These are phyloP conservation scores for Blastomussa wellsi DNA, from an alignment of 92 coral and sea anemone genomes.

Conservation along the genomic window DNA sequence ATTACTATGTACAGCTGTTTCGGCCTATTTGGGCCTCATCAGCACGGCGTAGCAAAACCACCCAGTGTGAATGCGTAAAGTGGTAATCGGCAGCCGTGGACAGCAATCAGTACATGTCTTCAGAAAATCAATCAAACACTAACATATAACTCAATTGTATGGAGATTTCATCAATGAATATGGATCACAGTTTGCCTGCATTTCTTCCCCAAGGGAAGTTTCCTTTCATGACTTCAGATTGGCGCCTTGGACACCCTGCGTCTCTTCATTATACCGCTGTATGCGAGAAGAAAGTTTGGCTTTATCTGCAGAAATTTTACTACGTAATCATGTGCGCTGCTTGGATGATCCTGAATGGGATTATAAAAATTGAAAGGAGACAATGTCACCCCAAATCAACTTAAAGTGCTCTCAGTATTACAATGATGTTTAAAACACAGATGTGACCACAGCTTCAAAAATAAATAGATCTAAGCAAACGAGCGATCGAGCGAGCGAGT, in stretches of 20 bases:
- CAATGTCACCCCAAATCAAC: neutral
- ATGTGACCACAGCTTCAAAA: neutral
- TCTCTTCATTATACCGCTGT: slow-evolving; percentile 29
- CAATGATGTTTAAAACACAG: neutral
- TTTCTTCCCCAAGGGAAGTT: slow-evolving; percentile 50
- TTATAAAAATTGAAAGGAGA: neutral
- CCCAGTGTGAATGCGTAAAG: neutral
- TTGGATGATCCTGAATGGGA: slow-evolving; percentile 32
- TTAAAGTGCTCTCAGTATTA: neutral
- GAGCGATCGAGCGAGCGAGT: neutral
- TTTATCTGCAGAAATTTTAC: slow-evolving; percentile 40
- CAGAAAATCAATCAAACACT: neutral
- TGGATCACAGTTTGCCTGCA: neutral
- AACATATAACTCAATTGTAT: neutral
- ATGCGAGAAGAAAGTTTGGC: slow-evolving; percentile 20
- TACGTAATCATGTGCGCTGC: slow-evolving; percentile 33
- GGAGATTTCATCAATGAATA: neutral
- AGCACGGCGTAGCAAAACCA: slow-evolving; percentile 8
- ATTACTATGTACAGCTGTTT: no score
- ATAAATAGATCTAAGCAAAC: no score
- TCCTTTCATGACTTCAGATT: slow-evolving; percentile 41
- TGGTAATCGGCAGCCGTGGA: neutral
- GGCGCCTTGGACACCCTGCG: neutral
- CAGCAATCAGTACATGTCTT: neutral
- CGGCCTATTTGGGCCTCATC: slow-evolving; percentile 16